Conservation (phyloP, 2,797 vertebrate genomes). For the Amblyraja radiata region DNA sequence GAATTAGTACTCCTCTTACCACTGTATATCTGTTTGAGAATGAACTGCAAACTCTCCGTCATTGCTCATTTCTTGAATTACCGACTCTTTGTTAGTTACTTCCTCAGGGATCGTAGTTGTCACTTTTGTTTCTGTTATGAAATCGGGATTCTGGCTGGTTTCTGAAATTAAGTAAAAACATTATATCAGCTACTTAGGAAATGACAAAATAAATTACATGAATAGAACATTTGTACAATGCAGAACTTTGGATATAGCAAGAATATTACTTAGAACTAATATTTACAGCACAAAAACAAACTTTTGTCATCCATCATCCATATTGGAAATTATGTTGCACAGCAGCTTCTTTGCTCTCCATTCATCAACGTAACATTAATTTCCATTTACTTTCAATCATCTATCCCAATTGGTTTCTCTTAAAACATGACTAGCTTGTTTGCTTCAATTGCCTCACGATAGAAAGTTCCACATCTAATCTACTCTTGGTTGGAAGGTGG, state of each 20-base stretch:
- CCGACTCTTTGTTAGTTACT: constrained; percentile 45
- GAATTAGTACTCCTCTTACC: constrained; percentile 54
- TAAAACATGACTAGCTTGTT: neutral
- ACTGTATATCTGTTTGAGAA: constrained; percentile 53
- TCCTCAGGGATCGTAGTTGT: constrained; percentile 33
- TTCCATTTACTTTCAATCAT: neutral
- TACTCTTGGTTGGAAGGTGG: too few relatives aligned
- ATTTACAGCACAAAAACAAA: neutral
- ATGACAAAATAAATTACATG: neutral
- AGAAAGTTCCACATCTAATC: neutral
- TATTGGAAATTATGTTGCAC: neutral
- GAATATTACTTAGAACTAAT: neutral
- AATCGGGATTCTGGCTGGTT: constrained; percentile 43
- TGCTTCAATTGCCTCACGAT: neutral
- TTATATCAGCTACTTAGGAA: neutral
- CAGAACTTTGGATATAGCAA: neutral
- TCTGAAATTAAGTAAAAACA: constrained; percentile 11
- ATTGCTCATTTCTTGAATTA: constrained; percentile 48
- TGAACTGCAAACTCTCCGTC: constrained; percentile 48
- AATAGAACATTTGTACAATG: neutral
- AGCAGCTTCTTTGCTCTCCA: neutral
- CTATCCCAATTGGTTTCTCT: neutral
- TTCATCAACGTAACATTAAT: neutral
- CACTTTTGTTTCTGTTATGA: constrained; percentile 49
- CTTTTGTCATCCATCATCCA: too few relatives aligned